A percentile compares a stretch with the other conserved stretches of the same genome.
phyloP scores from a whole-genome alignment of 2,888 invertebrate genomes.

The Noctuana brunneofusca region DNA sequence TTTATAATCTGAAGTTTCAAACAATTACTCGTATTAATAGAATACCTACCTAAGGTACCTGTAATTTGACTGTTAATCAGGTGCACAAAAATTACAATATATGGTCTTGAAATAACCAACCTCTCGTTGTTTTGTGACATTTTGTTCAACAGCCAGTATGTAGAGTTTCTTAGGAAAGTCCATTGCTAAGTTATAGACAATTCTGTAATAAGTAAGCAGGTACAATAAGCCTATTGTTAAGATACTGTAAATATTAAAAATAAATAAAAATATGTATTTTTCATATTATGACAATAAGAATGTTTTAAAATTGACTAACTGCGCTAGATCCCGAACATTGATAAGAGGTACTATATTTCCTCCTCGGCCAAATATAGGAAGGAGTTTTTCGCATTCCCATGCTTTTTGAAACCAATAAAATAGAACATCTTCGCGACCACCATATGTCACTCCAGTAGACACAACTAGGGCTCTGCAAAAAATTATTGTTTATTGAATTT shows the following conservation, averaged over 20 bases:
- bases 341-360: slow-evolving; percentile 84
- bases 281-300: not conserved
- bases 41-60: not conserved
- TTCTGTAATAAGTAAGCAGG: slow-evolving; percentile 64
- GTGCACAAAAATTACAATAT: not conserved
- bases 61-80: not conserved
- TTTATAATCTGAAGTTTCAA: slow-evolving; percentile 75
- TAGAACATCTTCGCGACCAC: slow-evolving; percentile 84
- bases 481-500: not conserved
- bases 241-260: not conserved
- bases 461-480: slow-evolving; percentile 76
- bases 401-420: slow-evolving; percentile 86
- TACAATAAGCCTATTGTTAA: slow-evolving; percentile 27
- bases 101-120: slow-evolving; percentile 42
- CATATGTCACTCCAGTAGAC: slow-evolving; percentile 84
- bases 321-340: slow-evolving; percentile 84
- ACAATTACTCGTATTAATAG: not conserved
- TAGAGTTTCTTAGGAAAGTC: slow-evolving; percentile 83
- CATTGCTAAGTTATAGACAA: slow-evolving; percentile 69
- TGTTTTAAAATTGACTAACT: slow-evolving; percentile 57
- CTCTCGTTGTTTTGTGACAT: slow-evolving; percentile 75
- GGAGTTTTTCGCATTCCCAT: slow-evolving; percentile 83
- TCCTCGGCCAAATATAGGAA: slow-evolving; percentile 84
- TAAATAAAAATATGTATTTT: too few species aligned
- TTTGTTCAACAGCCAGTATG: slow-evolving; percentile 85